Evolutionary conservation across 2,797 vertebrate species (phyloP), one percentile per base, ranked within the genome.

Genomic region (Antennarius maculatus): DNA sequence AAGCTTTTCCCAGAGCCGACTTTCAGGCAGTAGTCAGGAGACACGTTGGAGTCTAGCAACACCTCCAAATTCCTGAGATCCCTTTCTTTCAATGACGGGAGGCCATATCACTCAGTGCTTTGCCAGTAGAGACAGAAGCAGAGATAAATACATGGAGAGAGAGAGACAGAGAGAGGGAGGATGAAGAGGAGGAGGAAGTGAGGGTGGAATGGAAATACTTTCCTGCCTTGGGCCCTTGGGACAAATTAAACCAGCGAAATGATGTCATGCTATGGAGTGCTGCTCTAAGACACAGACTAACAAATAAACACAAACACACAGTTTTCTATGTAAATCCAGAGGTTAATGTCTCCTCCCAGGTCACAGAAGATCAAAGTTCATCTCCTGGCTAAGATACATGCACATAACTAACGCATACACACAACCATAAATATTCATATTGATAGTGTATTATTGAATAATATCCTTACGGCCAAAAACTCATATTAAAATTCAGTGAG

Each of bases 41-140:
- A 51, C 1, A 6, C 4, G 5, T 48, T 27, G 39, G 48, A 75
- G 48, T 48, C 17, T 78, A 80, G 80, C 77, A 79, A 82, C 76
- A 81, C 45, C 62, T 76, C 57, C 54, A 77, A 87, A 86, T 85
- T 77, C 71, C 62, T 74, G 74, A 69, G 87, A 83, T 83, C 74
- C 61, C 59, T 62, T 73, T 76, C 67, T 82, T 74, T 86, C 7
- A 65, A 76, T 82, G 64, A 69, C 72, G 70, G 72, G 80, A 84
- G 84, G 85, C 86, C 86, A 86, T 61, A 74, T 66, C 29, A 51
- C 66, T 86, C 66, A 61, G 61, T 58, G 28, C 50, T 71, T 53
- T 48, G 74, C 81, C 28, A 52, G 73, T 61, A 82, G 76, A 83
- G 68, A 67, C 49, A 78, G 67, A 61, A 41, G 63, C 23, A 53